Evolutionary conservation across 2,888 invertebrate genomes (phyloP).

Genomic region (Hofmannophila pseudospretella): DNA sequence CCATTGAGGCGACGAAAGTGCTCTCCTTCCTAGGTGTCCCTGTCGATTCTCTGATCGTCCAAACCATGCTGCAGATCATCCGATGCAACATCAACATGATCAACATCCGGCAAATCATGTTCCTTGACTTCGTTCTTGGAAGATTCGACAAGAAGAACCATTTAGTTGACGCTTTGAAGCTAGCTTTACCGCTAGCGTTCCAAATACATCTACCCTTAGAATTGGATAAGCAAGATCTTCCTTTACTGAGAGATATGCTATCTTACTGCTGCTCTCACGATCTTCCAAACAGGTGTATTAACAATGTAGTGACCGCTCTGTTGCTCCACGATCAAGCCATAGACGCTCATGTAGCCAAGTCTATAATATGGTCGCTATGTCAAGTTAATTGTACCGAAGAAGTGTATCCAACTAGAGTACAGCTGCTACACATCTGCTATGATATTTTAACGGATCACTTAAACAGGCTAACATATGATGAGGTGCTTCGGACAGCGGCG

Average conservation of each 20-base stretch:
- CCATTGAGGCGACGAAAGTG: constrained; percentile 78
- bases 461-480: constrained; percentile 56
- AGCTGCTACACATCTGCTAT: constrained; percentile 71
- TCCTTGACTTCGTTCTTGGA: constrained; percentile 77
- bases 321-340: constrained; percentile 59
- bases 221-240: constrained; percentile 73
- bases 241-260: constrained; percentile 72
- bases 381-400: constrained; percentile 61
- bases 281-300: constrained; percentile 68
- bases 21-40: constrained; percentile 78
- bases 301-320: constrained; percentile 72
- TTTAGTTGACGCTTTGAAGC: constrained; percentile 79
- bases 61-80: constrained; percentile 80
- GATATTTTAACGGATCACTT: constrained; percentile 65
- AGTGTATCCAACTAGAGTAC: constrained; percentile 53
- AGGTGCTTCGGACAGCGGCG: constrained; percentile 68
- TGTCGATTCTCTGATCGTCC: constrained; percentile 75
- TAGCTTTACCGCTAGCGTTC: constrained; percentile 82
- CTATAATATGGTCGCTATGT: constrained; percentile 76
- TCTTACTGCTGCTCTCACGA: constrained; percentile 68
- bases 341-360: constrained; percentile 64
- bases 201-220: constrained; percentile 79
- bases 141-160: constrained; percentile 70
- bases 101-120: constrained; percentile 78
- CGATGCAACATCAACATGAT: constrained; percentile 79